Evolutionary conservation across 2,888 invertebrate genomes (phyloP).

Genomic region (Phengaris arion): DNA sequence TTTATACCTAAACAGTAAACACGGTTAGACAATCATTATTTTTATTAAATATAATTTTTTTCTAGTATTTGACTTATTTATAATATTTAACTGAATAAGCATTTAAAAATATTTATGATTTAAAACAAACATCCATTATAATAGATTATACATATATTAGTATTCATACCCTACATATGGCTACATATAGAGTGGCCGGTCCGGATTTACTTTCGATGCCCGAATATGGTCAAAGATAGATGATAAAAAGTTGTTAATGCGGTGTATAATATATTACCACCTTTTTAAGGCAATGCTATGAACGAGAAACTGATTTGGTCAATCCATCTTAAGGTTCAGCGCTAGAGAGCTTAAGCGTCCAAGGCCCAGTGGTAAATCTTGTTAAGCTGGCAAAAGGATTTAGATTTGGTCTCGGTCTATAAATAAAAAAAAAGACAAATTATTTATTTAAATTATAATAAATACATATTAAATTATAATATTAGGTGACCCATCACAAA

Average conservation of each 20-base stretch:
- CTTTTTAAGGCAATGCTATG: background rate
- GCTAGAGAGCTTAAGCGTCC: background rate
- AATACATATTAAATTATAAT: too few species aligned
- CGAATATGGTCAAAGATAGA: background rate
- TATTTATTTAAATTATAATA: too few species aligned
- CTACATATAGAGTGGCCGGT: background rate
- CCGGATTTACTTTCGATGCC: slow-evolving; percentile 14
- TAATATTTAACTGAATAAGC: too few species aligned
- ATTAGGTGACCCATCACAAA: too few species aligned
- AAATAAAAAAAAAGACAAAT: too few species aligned
- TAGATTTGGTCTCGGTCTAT: too few species aligned
- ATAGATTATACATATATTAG: background rate
- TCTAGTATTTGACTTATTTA: too few species aligned
- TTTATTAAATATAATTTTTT: too few species aligned
- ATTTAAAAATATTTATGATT: background rate
- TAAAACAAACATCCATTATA: background rate
- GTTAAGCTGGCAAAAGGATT: too few species aligned
- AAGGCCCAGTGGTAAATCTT: too few species aligned
- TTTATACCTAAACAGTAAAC: too few species aligned
- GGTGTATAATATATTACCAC: slow-evolving; percentile 7
- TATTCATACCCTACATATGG: background rate
- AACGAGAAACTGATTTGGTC: background rate
- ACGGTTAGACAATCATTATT: too few species aligned
- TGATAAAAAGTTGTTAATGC: slow-evolving; percentile 12
- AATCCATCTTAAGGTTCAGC: background rate